These are phyloP conservation scores for Cantharis flavilabris DNA, from an alignment of 2,888 invertebrate genomes.

Conservation along the genomic window DNA sequence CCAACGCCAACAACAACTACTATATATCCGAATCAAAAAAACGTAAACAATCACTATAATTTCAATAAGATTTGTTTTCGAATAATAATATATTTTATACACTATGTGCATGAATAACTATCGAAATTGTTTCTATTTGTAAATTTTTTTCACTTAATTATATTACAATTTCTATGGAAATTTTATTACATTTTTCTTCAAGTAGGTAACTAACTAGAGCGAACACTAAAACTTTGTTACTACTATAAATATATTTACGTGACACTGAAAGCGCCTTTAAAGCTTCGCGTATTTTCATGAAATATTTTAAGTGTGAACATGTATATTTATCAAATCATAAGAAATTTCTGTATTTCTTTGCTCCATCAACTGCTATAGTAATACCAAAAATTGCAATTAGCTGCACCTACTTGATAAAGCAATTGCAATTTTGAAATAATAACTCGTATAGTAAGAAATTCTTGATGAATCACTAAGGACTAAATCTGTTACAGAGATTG, in stretches of 20 bases:
- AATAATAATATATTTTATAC: too few species aligned
- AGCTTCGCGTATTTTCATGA: background rate
- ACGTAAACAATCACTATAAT: too few species aligned
- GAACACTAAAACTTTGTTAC: background rate
- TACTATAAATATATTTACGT: background rate
- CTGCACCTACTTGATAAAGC: background rate
- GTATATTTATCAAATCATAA: background rate
- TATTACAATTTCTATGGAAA: background rate
- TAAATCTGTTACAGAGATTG: background rate
- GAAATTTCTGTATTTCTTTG: background rate
- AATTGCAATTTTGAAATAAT: background rate
- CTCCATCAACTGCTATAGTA: background rate
- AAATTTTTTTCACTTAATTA: background rate
- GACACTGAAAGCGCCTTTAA: background rate
- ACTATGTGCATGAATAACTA: too few species aligned
- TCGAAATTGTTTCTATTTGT: background rate
- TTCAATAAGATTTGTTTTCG: too few species aligned
- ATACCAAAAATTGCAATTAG: background rate
- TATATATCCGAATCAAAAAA: too few species aligned
- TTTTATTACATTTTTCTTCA: background rate
- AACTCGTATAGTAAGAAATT: background rate
- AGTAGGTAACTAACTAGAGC: background rate
- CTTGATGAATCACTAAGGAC: background rate
- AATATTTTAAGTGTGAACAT: background rate
- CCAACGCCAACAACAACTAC: too few species aligned